These are phyloP conservation scores for Pontoporia blainvillei DNA, from an alignment of 2,113 vertebrate genomes.

Conservation along the genomic window DNA sequence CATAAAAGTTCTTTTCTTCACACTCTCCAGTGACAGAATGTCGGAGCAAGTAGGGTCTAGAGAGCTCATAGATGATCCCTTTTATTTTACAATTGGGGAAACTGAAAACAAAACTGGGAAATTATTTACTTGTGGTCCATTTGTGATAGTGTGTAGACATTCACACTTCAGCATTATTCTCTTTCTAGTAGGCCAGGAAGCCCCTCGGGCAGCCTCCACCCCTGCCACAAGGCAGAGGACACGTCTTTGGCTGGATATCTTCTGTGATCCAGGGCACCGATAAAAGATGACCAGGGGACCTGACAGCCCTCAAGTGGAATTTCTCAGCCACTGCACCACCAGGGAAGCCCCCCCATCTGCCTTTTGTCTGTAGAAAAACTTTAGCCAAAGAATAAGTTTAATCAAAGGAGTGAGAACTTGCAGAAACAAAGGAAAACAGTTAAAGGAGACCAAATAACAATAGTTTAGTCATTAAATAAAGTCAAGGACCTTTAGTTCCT, in stretches of 20 bases:
- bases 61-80: not conserved
- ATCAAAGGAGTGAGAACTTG: not conserved
- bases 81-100: slow-evolving; percentile 25
- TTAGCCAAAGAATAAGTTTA: not conserved
- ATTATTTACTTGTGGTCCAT: not conserved
- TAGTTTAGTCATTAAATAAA: not conserved
- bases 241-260: not conserved
- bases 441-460: not conserved
- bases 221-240: not conserved
- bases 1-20: slow-evolving; percentile 18
- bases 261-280: not conserved
- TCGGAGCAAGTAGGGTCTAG: not conserved
- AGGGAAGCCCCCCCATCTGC: not conserved
- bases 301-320: not conserved
- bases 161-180: not conserved
- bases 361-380: not conserved
- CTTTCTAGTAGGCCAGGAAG: not conserved
- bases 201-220: not conserved
- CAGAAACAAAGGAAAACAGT: not conserved
- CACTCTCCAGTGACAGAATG: not conserved
- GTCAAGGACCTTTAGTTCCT: not conserved
- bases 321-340: no score
- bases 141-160: not conserved
- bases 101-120: not conserved
- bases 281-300: not conserved